Conservation (phyloP, 2,888 invertebrate species). For the Hemicrepidius hirtus region DNA sequence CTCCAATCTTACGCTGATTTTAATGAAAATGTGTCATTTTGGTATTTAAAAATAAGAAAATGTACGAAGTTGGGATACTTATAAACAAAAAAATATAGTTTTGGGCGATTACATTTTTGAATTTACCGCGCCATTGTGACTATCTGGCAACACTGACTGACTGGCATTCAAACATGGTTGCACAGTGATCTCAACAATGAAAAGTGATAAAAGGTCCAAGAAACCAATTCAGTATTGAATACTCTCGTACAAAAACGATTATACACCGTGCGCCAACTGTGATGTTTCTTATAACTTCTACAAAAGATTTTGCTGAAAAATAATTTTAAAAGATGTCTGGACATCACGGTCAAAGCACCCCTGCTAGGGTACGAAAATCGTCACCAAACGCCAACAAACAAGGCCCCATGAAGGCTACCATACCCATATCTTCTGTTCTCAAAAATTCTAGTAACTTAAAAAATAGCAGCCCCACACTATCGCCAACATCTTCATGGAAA, state of each 20-base stretch:
- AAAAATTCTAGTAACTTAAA: conserved; percentile 76
- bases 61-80: too few relatives aligned
- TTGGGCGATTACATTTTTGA: too few relatives aligned
- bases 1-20: too few relatives aligned
- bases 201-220: conserved; percentile 51
- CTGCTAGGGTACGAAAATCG: conserved; percentile 77
- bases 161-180: conserved; percentile 19
- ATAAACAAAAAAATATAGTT: too few relatives aligned
- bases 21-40: too few relatives aligned
- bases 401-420: conserved; percentile 85
- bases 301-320: not conserved
- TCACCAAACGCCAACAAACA: conserved; percentile 79
- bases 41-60: too few relatives aligned
- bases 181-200: conserved; percentile 60
- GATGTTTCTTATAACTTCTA: conserved; percentile 38
- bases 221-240: conserved; percentile 53
- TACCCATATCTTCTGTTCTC: conserved; percentile 84
- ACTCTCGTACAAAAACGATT: conserved; percentile 35
- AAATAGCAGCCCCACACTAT: conserved; percentile 79
- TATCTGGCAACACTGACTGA: too few relatives aligned
- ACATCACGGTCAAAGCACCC: conserved; percentile 69
- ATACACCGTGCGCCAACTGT: conserved; percentile 29
- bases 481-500: conserved; percentile 80
- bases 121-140: too few relatives aligned
- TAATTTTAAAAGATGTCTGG: conserved; percentile 72